These are phyloP conservation scores for Halcyon chelicuti DNA, from an alignment of 2,797 vertebrate genomes.

Conservation along the genomic window DNA sequence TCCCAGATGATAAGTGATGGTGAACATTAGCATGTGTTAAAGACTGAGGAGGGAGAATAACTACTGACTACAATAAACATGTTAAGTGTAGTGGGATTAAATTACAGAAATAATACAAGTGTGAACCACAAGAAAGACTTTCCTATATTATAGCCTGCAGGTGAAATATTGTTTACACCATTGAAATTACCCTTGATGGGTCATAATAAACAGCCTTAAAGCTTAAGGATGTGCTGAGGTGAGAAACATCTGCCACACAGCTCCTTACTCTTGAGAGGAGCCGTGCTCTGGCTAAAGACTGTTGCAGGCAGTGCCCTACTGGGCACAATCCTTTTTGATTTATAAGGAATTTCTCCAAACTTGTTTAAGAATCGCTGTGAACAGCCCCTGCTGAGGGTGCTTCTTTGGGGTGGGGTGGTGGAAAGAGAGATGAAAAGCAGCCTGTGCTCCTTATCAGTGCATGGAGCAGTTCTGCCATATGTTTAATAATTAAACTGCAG, in stretches of 20 bases:
- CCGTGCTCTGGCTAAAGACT: rapidly evolving
- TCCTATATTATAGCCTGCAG: background rate
- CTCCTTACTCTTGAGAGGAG: background rate
- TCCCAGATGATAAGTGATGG: conserved; percentile 46
- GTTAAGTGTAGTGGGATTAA: background rate
- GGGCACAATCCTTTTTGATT: background rate
- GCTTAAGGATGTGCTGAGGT: background rate
- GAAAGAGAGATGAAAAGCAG: background rate
- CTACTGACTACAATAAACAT: conserved; percentile 31
- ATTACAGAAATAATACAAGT: background rate
- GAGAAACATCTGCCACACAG: background rate
- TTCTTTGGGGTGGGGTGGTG: background rate
- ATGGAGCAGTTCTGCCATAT: background rate
- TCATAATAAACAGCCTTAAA: background rate
- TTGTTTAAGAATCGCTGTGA: background rate
- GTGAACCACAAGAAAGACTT: conserved; percentile 24
- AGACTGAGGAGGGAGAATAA: background rate
- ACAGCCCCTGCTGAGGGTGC: background rate
- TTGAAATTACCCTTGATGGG: background rate
- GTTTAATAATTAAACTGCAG: background rate
- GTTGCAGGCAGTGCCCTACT: background rate
- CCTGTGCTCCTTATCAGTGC: background rate
- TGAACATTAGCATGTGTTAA: conserved; percentile 30
- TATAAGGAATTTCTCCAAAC: background rate
- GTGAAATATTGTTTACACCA: background rate